Conservation (phyloP, 1,140 invertebrate genomes). For the Cydia amplana region DNA sequence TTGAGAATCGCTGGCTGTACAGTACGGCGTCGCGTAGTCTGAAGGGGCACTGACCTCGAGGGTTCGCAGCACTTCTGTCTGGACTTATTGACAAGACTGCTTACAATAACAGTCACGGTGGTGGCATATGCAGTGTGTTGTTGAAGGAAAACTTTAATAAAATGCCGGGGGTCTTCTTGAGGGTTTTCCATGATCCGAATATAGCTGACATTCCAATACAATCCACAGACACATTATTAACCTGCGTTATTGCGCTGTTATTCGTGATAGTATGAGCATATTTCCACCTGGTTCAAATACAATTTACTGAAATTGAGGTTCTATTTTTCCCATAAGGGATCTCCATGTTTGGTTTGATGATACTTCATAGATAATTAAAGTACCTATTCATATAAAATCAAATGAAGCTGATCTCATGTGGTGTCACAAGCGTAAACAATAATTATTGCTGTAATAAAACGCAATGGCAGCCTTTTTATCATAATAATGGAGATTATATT, state of each 20-base stretch:
- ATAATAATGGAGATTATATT: neutral
- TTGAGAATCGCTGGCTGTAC: neutral
- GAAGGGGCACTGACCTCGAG: conserved; percentile 48
- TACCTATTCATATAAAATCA: no score
- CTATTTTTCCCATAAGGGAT: no score
- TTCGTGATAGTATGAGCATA: no score
- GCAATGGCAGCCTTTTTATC: neutral
- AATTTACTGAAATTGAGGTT: no score
- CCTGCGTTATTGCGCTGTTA: no score
- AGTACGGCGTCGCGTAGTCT: conserved; percentile 50
- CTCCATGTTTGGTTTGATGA: no score
- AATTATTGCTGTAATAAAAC: no score
- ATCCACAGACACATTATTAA: no score
- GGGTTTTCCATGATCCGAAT: neutral
- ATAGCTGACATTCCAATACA: neutral
- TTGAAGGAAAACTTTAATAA: conserved; percentile 8
- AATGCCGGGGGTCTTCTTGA: neutral
- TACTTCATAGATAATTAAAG: no score
- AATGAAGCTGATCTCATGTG: no score
- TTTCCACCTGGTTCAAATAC: no score
- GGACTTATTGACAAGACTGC: conserved; percentile 23
- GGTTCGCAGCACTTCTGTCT: conserved; percentile 25
- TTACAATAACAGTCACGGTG: conserved; percentile 2
- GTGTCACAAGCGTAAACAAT: no score
- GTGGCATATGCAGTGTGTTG: neutral